Evolutionary conservation across 2,113 vertebrate genomes (phyloP), one percentile per base, ranked within the genome.

Genomic region (Sinocyclocheilus anshuiensis): DNA sequence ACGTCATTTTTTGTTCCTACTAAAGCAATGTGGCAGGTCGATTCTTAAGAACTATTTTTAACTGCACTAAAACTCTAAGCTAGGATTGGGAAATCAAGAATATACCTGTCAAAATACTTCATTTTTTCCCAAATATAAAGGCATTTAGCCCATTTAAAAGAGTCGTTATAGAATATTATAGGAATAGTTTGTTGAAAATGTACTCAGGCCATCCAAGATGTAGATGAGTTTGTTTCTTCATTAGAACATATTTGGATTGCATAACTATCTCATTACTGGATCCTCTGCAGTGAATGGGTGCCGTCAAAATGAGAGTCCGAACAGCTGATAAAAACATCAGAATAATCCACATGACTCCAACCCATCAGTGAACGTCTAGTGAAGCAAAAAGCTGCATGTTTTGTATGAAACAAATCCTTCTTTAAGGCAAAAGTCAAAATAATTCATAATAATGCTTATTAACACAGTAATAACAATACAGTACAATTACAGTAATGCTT

Each of bases 31-130:
- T 72, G 33, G 2, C 18, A 72, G 42, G 72, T 76, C 5, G 12
- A 48, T 48, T 48, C 42, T 76, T 26, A 76, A 72, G 33, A 72
- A 24, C 39, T 75, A 75, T 75, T 75, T 75, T 75, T 76, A 76
- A 76, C 39, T 13, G 12, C 1, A 13, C 13, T n/a, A 26, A 75
- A 75, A 48, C 42, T 76, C 39, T 6, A 15, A 48, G 22, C 6
- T 24, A 15, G 22, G 22, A 75, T 39, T 3, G 20, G 33, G 33
- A 10, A 72, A 72, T 72, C 33, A 39, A 39, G 33, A 71, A 71
- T 36, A 26, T 33, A 71, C 8, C 8, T 39, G 33, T 67, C 26
- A 33, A 33, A 69, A 69, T 69, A 16, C 15, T 18, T 33, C 0
- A 3, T 33, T 33, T 18, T 36, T 9, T 7, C 18, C 0, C 13